Base-by-base conservation (phyloP, 2,797 vertebrate genomes). In the Prionace glauca region DNA sequence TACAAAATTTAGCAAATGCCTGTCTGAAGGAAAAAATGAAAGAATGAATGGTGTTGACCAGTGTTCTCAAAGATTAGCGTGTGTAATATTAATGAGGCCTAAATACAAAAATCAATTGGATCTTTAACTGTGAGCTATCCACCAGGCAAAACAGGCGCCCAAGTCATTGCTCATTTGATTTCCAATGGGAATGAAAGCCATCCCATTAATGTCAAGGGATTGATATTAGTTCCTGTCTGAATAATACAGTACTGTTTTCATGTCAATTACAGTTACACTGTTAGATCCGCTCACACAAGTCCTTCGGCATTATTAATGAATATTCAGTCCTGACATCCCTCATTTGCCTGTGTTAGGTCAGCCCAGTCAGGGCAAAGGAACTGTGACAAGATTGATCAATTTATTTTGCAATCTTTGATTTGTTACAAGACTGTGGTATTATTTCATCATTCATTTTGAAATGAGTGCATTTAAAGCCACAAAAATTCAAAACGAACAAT, bases 311-410 rank as follows among this genome's bases (percentile, higher is more conserved):
- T 93, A 93, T 93, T 41, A 22, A 93, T 93, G 60, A 93, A 41
- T 24, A 93, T 93, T 96, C 0, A 0, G 87, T 95, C 95, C 95
- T 10, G 88, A 36, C n/a, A 95, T 96, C 32, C 96, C 29, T 96
- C 11, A 29, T 88, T 96, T 96, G 95, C 93, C 96, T 95, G 95
- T 95, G 94, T 96, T 96, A 96, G 77, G 81, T 94, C 87, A 96
- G 96, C 96, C 36, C 65, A 95, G 96, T 96, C 9, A 0, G 29
- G 96, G 94, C 95, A 96, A 97, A 97, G 96, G 96, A 96, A 92
- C 96, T 96, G 95, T 96, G 65, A 84, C 95, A 96, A 96, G 96
- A 95, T 92, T 96, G 96, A 96, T 97, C 96, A 92, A 10, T 93
- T 93, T n/a, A 69, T 41, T 96, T 96, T 95, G 95, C 95, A 95